Evolutionary conservation across 2,888 invertebrate species (phyloP), one percentile per base, ranked within the genome.

Genomic region (Drosophila vallismaia): DNA sequence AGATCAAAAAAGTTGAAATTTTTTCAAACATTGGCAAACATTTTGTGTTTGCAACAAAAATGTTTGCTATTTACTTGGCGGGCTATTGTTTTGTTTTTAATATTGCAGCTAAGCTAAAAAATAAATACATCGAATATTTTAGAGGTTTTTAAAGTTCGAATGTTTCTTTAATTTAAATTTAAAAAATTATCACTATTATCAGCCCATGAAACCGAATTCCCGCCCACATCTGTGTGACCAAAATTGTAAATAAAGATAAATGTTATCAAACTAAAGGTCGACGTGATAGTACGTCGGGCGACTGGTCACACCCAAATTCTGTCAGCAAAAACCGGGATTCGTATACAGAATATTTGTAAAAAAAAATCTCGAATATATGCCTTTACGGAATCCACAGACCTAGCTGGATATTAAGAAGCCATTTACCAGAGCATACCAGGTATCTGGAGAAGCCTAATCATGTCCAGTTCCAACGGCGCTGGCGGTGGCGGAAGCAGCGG

Each of bases 311-410:
- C 63, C 62, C 68, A 63, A 75, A 76, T 75, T 68, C 76, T 45
- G 64, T 42, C 55, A 56, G 68, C 60, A 75, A 76, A 70, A 71
- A 72, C 33, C 36, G 36, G 46, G 49, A 53, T 73, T 73, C 66
- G 78, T 80, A 80, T 84, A 80, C 84, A 80, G 71, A 67, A 62
- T 71, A 80, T 80, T 84, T 83, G 81, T 69, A 77, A 81, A 77
- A 66, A 80, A 45, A 53, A 64, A 48, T 50, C 26, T 26, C 10
- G 50, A 12, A 49, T 64, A 46, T 36, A 64, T 64, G 63, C 14
- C 38, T n/a, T 33, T 45, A 36, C 36, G 6, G 7, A 28, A 36
- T 19, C 40, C 19, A 4, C 31, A 14, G 40, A 40, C 31, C 8
- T n/a, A 26, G 31, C 14, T 26, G 36, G 46, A 57, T 36, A 24